Evolutionary conservation across 2,797 vertebrate species (phyloP).

Genomic region (Hipposideros larvatus): DNA sequence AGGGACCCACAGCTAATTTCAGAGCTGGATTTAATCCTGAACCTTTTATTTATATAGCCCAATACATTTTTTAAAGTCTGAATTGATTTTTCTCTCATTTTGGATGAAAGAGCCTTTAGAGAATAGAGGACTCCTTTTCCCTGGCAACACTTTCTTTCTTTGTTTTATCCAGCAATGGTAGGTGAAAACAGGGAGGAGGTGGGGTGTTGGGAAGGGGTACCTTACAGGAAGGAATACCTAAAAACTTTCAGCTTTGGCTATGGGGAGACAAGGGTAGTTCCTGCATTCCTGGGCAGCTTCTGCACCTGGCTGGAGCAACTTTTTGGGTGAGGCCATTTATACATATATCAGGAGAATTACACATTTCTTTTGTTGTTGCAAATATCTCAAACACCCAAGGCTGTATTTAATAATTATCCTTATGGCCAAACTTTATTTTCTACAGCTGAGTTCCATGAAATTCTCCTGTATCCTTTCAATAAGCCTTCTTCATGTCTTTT

Average conservation of each 20-base stretch:
- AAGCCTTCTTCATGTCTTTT: background rate
- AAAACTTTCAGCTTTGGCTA: background rate
- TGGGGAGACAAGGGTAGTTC: background rate
- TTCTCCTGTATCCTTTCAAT: background rate
- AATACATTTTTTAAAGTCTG: background rate
- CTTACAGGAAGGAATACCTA: background rate
- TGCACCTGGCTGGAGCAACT: background rate
- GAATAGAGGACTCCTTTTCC: background rate
- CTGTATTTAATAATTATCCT: background rate
- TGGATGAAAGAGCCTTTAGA: background rate
- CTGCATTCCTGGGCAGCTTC: background rate
- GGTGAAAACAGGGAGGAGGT: background rate
- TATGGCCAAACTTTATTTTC: background rate
- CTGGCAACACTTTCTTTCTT: background rate
- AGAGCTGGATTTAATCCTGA: background rate
- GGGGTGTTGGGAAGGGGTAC: background rate
- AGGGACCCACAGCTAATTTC: background rate
- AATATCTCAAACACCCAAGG: background rate
- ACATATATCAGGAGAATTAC: background rate
- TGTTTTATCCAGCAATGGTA: background rate
- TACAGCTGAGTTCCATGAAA: background rate
- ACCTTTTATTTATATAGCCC: background rate
- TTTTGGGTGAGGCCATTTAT: background rate
- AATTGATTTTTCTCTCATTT: slow-evolving; percentile 17
- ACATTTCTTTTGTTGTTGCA: background rate